These are phyloP conservation scores for Furnarius figulus DNA, from an alignment of 2,113 vertebrate species.

Conservation along the genomic window DNA sequence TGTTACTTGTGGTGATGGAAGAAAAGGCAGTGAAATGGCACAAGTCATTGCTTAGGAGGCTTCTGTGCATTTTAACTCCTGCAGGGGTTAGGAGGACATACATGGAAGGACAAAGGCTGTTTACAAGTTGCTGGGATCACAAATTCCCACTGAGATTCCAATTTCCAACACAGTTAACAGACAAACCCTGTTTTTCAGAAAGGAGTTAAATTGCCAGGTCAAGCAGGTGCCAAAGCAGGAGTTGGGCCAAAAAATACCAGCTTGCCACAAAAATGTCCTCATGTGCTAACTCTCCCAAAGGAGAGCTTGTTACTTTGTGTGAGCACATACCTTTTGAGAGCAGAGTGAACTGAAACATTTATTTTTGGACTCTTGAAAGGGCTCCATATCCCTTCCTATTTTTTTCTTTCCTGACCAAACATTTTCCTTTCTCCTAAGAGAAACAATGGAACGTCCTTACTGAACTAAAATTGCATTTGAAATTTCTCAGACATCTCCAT, in stretches of 20 bases:
- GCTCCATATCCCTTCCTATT: neutral
- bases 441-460: neutral
- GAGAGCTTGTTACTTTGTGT: neutral
- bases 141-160: neutral
- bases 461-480: neutral
- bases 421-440: neutral
- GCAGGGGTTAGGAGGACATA: neutral
- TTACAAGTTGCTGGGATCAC: neutral
- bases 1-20: neutral
- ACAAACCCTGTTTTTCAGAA: neutral
- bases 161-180: neutral
- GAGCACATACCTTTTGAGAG: neutral
- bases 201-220: neutral
- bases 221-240: constrained; percentile 1
- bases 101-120: neutral
- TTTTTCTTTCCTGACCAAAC: neutral
- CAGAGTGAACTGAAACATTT: neutral
- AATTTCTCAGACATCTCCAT: neutral
- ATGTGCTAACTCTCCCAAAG: neutral
- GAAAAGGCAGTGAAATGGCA: constrained; percentile 3
- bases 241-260: neutral
- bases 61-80: neutral
- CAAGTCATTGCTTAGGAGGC: neutral
- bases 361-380: neutral
- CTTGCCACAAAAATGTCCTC: neutral